phyloP scores from a whole-genome alignment of 2,888 invertebrate genomes.

The Leistus spinibarbis region DNA sequence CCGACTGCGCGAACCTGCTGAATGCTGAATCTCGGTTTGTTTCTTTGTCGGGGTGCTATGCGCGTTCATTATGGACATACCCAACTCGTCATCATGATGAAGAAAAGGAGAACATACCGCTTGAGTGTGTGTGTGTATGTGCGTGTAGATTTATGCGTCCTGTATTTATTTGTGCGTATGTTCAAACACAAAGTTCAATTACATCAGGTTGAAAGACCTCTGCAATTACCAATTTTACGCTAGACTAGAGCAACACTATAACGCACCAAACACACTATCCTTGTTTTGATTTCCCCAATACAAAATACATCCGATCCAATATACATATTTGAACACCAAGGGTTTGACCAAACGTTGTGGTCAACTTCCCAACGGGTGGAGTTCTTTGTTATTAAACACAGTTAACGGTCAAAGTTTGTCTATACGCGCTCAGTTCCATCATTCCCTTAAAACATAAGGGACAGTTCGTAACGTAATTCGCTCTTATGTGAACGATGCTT shows the following conservation, averaged over 20 bases:
- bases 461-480: too few species aligned
- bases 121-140: not conserved
- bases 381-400: not conserved
- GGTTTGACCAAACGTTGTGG: not conserved
- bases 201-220: constrained; percentile 38
- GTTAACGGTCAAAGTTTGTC: not conserved
- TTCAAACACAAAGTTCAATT: constrained; percentile 33
- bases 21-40: not conserved
- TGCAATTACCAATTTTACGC: constrained; percentile 21
- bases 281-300: not conserved
- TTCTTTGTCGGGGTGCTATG: not conserved
- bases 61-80: not conserved
- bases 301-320: not conserved
- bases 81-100: not conserved
- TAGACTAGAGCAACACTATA: constrained; percentile 3
- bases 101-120: not conserved
- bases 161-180: constrained; percentile 36
- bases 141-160: constrained; percentile 29
- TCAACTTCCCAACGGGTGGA: not conserved
- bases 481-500: too few species aligned
- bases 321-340: not conserved
- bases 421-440: too few species aligned
- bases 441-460: too few species aligned
- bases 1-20: not conserved
- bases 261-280: not conserved